Conservation (phyloP, 1,140 invertebrate species). For the Ganaspis sp. region DNA sequence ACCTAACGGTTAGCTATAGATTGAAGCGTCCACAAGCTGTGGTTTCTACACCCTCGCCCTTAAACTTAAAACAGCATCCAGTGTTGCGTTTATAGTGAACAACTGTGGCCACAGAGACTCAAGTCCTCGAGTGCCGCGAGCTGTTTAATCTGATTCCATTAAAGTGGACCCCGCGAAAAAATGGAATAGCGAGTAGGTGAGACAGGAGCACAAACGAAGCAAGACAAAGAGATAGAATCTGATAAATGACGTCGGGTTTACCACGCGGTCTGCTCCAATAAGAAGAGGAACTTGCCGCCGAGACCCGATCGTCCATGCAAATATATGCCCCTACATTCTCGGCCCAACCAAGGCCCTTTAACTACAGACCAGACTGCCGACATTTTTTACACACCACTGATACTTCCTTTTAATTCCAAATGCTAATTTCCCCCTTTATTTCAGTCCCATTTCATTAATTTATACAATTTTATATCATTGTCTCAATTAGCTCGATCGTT, state of each 20-base stretch:
- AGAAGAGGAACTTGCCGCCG: slow-evolving; percentile 26
- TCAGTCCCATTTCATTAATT: too few species aligned
- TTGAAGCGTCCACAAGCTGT: slow-evolving; percentile 11
- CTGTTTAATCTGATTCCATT: slow-evolving; percentile 57
- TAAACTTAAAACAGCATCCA: slow-evolving; percentile 3
- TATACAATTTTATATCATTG: too few species aligned
- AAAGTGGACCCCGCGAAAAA: slow-evolving; percentile 42
- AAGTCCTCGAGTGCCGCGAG: slow-evolving; percentile 4
- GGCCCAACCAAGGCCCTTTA: not conserved
- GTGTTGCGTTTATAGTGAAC: not conserved
- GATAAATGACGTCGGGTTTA: slow-evolving; percentile 53
- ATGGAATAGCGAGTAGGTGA: slow-evolving; percentile 26
- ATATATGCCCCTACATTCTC: slow-evolving; percentile 47
- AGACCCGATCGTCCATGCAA: slow-evolving; percentile 56
- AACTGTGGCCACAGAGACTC: not conserved
- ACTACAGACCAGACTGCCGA: not conserved
- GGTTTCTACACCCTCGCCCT: slow-evolving; percentile 23
- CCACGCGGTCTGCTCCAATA: slow-evolving; percentile 41
- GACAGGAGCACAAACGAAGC: slow-evolving; percentile 31
- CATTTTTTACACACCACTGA: not conserved
- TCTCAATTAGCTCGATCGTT: too few species aligned
- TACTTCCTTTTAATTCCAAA: not conserved
- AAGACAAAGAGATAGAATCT: slow-evolving; percentile 58
- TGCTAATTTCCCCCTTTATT: not conserved
- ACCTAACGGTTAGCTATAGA: slow-evolving; percentile 16